Conservation (phyloP, 1,140 invertebrate species). For the Procambarus clarkii region DNA sequence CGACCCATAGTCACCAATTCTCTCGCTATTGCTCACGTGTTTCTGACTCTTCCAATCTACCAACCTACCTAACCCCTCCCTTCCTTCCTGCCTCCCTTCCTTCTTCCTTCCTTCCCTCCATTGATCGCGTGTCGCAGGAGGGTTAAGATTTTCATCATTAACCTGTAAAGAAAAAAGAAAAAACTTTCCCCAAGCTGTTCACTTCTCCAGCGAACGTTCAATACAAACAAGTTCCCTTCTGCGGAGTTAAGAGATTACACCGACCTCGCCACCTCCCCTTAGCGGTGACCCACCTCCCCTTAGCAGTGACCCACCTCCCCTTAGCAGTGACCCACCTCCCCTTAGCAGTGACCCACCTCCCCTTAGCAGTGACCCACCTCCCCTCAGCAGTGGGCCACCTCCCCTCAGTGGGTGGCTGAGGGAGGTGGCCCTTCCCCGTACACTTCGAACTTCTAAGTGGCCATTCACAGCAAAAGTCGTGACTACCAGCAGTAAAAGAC, state of each 20-base stretch:
- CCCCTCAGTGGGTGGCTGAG: not conserved
- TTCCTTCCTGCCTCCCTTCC: not conserved
- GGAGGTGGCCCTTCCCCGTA: no score
- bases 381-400: not conserved
- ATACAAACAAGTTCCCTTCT: not conserved
- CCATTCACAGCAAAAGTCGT: no score
- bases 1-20: not conserved
- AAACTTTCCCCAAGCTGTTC: not conserved
- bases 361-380: no score
- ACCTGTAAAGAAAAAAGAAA: not conserved
- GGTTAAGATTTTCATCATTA: not conserved
- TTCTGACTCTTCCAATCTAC: not conserved
- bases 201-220: not conserved
- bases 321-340: no score
- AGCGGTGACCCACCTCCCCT: not conserved
- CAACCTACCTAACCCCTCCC: not conserved
- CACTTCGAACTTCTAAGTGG: no score
- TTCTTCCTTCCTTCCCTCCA: not conserved
- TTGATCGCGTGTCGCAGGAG: not conserved
- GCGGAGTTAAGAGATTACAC: no score
- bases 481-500: no score
- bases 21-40: not conserved
- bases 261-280: no score
- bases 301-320: not conserved
- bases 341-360: no score